Base-by-base conservation (phyloP, 2,113 vertebrate genomes). In the Corvus moneduloides region DNA sequence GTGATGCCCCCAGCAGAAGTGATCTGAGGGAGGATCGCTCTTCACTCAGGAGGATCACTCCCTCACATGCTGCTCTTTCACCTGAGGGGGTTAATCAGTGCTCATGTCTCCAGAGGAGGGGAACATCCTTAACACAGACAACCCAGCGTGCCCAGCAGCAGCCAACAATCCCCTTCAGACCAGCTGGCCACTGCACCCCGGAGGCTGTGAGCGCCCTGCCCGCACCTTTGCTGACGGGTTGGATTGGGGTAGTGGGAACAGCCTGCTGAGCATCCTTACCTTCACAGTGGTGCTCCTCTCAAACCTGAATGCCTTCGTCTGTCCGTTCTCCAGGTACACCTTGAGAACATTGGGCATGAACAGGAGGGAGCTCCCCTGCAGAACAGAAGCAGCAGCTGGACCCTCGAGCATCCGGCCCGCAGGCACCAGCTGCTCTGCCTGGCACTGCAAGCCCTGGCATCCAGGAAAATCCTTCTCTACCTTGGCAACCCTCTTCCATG, bases 241-340 rank as follows among this genome's bases (percentile, higher is more conserved):
- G 58, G 79, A 18, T 5, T 35, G 48, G 41, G 18, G 51, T 58
- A 24, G 14, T 52, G 35, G 46, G 32, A 82, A 17, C 10, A 62
- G 63, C 55, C 43, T n/a, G 44, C 27, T 2, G 6, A 63, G 66
- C 73, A 51, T 18, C 3, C 4, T 84, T 98, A 99, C 99, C 99
- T 99, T 99, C 77, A 99, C 99, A 7, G 99, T 99, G 68, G 99
- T 99, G 95, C 97, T 98, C 19, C 94, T 97, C 89, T 99, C 99
- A 84, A 99, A 99, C 95, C 99, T 99, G 98, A 99, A 99, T 33
- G 99, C 99, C 96, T 99, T 99, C 8, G 99, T 99, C 97, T 99
- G 99, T 81, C 99, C 99, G 3, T 99, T 99, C 98, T 99, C 99
- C 96, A 99, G 95, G 96, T 99, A 99, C 7, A 99, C 98, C 97